Evolutionary conservation across 2,113 vertebrate genomes (phyloP).

Genomic region (Xiphophorus hellerii): DNA sequence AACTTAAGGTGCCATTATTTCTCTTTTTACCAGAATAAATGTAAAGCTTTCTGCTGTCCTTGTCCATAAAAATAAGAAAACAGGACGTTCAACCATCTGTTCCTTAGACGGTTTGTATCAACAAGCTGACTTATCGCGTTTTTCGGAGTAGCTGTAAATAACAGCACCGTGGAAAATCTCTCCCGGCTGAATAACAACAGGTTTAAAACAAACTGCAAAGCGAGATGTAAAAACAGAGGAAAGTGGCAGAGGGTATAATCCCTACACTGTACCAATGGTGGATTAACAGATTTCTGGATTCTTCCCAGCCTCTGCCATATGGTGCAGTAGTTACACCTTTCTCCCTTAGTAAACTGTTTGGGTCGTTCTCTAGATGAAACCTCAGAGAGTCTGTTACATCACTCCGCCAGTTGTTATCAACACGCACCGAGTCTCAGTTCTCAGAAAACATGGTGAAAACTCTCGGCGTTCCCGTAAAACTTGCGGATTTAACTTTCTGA

Average conservation of each 20-base stretch:
- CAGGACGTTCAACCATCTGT: neutral
- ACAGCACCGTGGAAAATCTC: conserved; percentile 6
- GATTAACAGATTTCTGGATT: conserved; percentile 66
- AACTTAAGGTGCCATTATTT: no score
- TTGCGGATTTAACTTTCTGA: conserved; percentile 28
- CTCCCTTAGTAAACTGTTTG: conserved; percentile 27
- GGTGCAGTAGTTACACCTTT: conserved; percentile 53
- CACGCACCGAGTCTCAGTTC: conserved; percentile 22
- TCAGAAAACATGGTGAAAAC: conserved; percentile 1
- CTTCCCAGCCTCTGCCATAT: conserved; percentile 38
- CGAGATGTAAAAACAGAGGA: conserved; percentile 25
- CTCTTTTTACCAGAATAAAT: no score
- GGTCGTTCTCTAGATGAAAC: conserved; percentile 43
- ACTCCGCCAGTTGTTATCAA: conserved; percentile 11
- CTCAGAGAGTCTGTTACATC: conserved; percentile 8
- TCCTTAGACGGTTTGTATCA: conserved; percentile 10
- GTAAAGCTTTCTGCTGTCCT: neutral
- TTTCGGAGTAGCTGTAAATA: conserved; percentile 16
- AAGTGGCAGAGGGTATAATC: conserved; percentile 52
- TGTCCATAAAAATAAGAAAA: neutral
- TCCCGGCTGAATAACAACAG: conserved; percentile 24
- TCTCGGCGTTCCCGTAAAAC: conserved; percentile 14
- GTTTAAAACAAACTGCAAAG: conserved; percentile 39
- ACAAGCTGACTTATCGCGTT: conserved; percentile 6
- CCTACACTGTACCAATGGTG: conserved; percentile 28